phyloP scores from a whole-genome alignment of 2,888 invertebrate species.

The Xestia rhomboidea region DNA sequence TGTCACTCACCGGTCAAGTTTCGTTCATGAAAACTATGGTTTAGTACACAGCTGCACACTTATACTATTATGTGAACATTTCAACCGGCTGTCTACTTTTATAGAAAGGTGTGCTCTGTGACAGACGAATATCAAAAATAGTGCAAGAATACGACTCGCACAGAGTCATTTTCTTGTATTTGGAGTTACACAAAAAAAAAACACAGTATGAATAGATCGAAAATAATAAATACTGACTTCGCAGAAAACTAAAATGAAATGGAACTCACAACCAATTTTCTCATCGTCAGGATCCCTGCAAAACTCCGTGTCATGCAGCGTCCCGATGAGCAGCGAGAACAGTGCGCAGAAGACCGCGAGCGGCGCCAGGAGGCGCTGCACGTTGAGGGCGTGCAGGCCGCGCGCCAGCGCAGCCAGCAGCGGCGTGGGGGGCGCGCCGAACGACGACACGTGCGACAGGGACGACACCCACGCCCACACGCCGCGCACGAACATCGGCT shows the following conservation, averaged over 20 bases:
- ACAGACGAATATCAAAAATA: background rate
- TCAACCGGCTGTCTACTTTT: background rate
- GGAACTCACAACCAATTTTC: constrained; percentile 78
- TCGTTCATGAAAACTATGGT: background rate
- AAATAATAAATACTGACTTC: background rate
- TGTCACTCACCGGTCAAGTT: background rate
- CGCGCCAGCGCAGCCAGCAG: constrained; percentile 92
- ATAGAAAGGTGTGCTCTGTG: background rate
- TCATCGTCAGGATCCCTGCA: constrained; percentile 87
- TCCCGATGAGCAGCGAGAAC: constrained; percentile 94
- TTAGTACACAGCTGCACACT: background rate
- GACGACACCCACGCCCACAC: constrained; percentile 92
- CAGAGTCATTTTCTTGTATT: background rate
- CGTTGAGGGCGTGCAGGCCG: constrained; percentile 92
- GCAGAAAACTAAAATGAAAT: background rate
- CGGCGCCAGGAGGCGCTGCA: constrained; percentile 93
- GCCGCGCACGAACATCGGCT: constrained; percentile 94
- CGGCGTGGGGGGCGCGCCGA: constrained; percentile 89
- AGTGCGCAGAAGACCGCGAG: constrained; percentile 96
- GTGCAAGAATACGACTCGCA: background rate
- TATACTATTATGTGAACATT: background rate
- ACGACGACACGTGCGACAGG: constrained; percentile 82
- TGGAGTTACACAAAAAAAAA: background rate
- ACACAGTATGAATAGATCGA: background rate
- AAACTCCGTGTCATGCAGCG: constrained; percentile 96